Evolutionary conservation across 2,113 vertebrate genomes (phyloP), one percentile per base, ranked within the genome.

Genomic region (Silurus glanis): DNA sequence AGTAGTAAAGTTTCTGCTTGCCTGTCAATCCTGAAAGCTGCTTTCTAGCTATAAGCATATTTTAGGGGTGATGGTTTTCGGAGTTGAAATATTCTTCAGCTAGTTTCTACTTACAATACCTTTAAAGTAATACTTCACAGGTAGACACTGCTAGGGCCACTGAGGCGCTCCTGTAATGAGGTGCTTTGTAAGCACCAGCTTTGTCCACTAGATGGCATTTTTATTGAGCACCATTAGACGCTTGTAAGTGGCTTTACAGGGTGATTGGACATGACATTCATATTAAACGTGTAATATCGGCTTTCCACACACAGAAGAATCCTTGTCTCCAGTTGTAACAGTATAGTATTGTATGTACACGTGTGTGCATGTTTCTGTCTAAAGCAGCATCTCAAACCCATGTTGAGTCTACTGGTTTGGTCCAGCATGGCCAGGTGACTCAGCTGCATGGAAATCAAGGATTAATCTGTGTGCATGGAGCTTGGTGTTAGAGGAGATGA

Each of bases 181-280:
- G 86, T 80, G 49, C 49, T 67, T 86, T 92, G 91, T 88, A 92
- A 87, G 88, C 85, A 89, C 83, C 55, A 80, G 81, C 78, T 89
- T 88, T 92, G 87, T 56, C 93, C 93, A 93, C 92, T 86, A 59
- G 88, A 93, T 89, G 94, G 94, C 56, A 91, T 89, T 87, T 80
- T 87, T 21, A 79, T 49, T 59, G 61, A 28, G 85, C 72, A 64
- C 8, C 78, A 84, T 85, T 88, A 84, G 84, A 71, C 37, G 45
- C 19, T n/a, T 9, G 53, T 62, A 58, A 55, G 51, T 75, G 61
- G 25, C 13, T 17, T 66, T 79, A 62, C 25, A 53, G 80, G 58
- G 17, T n/a, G 71, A 16, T 56, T n/a, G 69, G 67, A 79, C 62
- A 66, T 23, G 1, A 55, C 67, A 71, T 47, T 84, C 53, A 58